Base-by-base conservation (phyloP, 2,113 vertebrate species). In the Hyaena hyaena region DNA sequence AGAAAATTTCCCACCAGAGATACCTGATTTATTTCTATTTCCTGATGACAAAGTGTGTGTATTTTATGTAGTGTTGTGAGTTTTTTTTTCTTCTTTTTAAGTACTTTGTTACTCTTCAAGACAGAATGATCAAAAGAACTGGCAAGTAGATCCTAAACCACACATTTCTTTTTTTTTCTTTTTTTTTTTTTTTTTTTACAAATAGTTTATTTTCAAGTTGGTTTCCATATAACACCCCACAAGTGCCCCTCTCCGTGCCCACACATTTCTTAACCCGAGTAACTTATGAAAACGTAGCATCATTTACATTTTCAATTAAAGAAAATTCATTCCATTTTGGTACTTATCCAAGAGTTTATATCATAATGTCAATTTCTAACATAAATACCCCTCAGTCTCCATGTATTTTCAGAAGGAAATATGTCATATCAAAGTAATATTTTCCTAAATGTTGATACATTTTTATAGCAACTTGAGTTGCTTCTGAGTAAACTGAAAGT, bases 361-460 rank as follows among this genome's bases (percentile, higher is more conserved):
- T 53, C 15, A 33, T 26, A 74, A 76, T 68, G 19, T 77, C 39
- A 73, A 33, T 93, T 92, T 89, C 39, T 84, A 89, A 92, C 6
- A 24, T 71, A 80, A n/a, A 5, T 90, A 92, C 73, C 17, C 76
- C 48, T 92, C 43, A 88, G 5, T 50, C 24, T 28, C 43, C 55
- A 66, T 77, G 24, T 65, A 76, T 88, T 95, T 97, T 88, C 35
- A 63, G n/a, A 93, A 79, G 65, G 82, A 93, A 94, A 90, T 10
- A 90, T 66, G 50, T 55, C 53, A 66, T 19, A 50, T 33, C 10
- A 65, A 92, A 83, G 50, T 39, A 66, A 26, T 83, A 12, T 79
- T 94, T 93, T 88, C 48, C 63, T 74, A 74, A 93, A 88, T 84
- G 74, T n/a, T 58, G 63, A 94, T 68, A n/a, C 28, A 91, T 92